Conservation (phyloP, 2,113 vertebrate genomes). For the Sprattus sprattus region DNA sequence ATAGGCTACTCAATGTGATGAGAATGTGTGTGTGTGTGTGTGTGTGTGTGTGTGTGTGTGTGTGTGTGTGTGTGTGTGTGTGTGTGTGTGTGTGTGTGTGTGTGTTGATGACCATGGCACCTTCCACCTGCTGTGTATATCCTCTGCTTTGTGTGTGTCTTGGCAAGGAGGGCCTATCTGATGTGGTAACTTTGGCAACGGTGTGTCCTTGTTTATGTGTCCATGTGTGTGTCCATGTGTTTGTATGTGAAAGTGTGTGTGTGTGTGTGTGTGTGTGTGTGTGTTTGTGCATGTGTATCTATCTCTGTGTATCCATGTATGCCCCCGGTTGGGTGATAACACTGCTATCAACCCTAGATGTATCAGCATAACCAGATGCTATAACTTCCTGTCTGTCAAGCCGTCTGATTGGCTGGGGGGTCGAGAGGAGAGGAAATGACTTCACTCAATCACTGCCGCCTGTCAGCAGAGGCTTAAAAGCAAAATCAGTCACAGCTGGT, state of each 20-base stretch:
- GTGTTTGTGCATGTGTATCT: not conserved
- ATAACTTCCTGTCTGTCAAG: constrained; percentile 35
- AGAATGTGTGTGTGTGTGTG: constrained; percentile 2
- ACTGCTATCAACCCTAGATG: constrained; percentile 9
- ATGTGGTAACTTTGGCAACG: constrained; percentile 54
- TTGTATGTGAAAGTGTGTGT: too few relatives aligned
- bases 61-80: not conserved
- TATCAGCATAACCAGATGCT: constrained; percentile 54
- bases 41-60: constrained; percentile 29
- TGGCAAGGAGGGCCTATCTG: constrained; percentile 54
- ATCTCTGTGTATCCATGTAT: not conserved
- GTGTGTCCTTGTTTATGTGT: constrained; percentile 32
- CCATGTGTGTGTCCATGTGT: not conserved
- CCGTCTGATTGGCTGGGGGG: constrained; percentile 42
- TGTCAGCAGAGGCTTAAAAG: not conserved
- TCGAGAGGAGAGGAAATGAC: constrained; percentile 60
- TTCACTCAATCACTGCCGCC: constrained; percentile 36
- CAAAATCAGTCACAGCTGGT: not conserved
- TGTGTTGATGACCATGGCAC: not conserved
- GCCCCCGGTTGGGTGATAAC: constrained; percentile 35
- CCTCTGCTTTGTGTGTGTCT: constrained; percentile 54
- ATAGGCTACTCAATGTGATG: constrained; percentile 46
- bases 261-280: not conserved
- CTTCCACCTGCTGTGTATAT: not conserved
- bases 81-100: constrained; percentile 1